Conservation (phyloP, 2,113 vertebrate species). For the Hippocampus guttulatus region DNA sequence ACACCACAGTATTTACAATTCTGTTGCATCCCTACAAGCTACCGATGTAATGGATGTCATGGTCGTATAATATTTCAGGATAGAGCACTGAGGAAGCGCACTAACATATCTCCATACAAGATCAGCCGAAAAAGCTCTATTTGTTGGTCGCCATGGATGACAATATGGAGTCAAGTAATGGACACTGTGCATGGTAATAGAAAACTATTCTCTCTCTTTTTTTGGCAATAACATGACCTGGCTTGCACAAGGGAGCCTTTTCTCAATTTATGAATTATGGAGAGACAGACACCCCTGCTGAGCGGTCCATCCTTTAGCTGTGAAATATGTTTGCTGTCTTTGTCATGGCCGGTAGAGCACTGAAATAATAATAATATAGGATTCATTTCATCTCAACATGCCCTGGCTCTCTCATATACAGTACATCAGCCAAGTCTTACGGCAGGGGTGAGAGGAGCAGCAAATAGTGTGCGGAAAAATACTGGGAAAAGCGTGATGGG, state of each 20-base stretch:
- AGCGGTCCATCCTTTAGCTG: constrained; percentile 75
- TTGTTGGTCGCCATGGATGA: not conserved
- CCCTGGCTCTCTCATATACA: constrained; percentile 75
- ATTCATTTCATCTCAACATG: constrained; percentile 85
- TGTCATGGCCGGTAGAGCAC: constrained; percentile 56
- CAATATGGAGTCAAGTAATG: not conserved
- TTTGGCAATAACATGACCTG: constrained; percentile 47
- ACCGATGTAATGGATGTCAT: too few relatives aligned
- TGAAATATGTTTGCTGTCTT: constrained; percentile 80
- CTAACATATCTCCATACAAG: too few relatives aligned
- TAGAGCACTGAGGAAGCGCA: too few relatives aligned
- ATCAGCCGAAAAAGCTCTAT: not conserved
- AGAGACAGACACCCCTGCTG: constrained; percentile 74
- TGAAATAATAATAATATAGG: constrained; percentile 90
- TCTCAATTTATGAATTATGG: constrained; percentile 73
- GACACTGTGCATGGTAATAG: constrained; percentile 14
- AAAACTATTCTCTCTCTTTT: constrained; percentile 33
- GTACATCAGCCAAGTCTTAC: constrained; percentile 84
- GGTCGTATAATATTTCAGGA: too few relatives aligned
- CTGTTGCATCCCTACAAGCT: too few relatives aligned
- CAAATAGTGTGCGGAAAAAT: not conserved
- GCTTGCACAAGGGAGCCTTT: constrained; percentile 51
- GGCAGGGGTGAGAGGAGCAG: constrained; percentile 79
- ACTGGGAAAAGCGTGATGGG: constrained; percentile 74
- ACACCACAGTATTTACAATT: too few relatives aligned